phyloP scores from a whole-genome alignment of 2,113 vertebrate species.

The Cyanoramphus novaezelandiae region DNA sequence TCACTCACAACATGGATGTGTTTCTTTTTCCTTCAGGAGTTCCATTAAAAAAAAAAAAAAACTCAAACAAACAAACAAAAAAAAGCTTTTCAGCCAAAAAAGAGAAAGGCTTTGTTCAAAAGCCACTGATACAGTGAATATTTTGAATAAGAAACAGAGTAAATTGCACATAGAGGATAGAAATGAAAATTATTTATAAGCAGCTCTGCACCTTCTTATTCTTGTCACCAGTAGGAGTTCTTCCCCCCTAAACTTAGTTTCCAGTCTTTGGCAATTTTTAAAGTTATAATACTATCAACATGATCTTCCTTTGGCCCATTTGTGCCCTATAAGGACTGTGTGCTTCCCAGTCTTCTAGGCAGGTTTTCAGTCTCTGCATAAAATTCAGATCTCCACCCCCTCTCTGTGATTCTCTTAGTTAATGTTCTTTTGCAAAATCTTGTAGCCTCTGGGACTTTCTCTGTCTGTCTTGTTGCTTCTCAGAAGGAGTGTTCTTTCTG shows the following conservation, averaged over 20 bases:
- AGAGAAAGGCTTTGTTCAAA: background rate
- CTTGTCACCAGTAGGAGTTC: background rate
- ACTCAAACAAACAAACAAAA: background rate
- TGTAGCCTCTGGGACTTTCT: background rate
- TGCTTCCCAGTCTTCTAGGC: background rate
- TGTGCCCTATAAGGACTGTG: background rate
- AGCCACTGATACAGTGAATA: background rate
- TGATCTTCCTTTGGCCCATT: background rate
- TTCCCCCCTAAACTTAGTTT: background rate
- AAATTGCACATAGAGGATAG: background rate
- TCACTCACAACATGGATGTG: background rate
- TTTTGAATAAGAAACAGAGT: background rate
- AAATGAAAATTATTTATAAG: background rate
- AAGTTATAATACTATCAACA: background rate
- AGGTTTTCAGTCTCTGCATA: background rate
- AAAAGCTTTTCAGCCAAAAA: background rate
- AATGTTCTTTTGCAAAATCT: background rate
- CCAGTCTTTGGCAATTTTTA: background rate
- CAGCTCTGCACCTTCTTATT: background rate
- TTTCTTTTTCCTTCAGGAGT: background rate
- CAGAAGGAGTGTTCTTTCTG: background rate
- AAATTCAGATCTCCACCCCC: background rate
- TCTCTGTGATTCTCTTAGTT: background rate
- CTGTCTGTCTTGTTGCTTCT: background rate
- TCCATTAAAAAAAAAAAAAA: background rate